phyloP scores from a whole-genome alignment of 2,797 vertebrate genomes.

The Cichlasoma orientale region DNA sequence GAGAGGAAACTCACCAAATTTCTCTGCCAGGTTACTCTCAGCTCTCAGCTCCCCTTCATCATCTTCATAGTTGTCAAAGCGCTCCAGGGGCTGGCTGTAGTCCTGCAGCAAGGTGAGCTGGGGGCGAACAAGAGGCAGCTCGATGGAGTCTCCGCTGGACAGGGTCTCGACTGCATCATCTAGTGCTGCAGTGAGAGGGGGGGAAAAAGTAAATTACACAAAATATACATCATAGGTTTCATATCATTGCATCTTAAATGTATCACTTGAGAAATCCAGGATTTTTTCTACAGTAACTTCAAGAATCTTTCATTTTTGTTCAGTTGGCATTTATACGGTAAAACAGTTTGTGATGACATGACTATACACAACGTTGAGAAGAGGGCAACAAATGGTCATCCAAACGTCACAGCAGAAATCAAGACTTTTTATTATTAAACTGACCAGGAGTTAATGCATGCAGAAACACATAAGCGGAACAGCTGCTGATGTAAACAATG shows the following conservation, averaged over 20 bases:
- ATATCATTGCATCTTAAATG: not conserved
- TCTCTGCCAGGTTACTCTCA: conserved; percentile 88
- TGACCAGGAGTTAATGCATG: not conserved
- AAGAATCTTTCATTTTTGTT: not conserved
- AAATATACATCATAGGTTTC: not conserved
- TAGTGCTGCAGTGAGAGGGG: conserved; percentile 58
- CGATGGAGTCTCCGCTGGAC: conserved; percentile 70
- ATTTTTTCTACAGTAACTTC: no score
- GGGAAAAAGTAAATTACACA: not conserved
- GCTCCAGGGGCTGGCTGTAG: conserved; percentile 81
- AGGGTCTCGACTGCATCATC: conserved; percentile 76
- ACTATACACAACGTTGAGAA: not conserved
- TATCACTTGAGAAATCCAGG: not conserved
- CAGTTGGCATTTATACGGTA: not conserved
- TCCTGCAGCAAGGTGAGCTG: conserved; percentile 85
- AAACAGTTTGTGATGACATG: not conserved
- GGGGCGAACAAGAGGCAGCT: conserved; percentile 74
- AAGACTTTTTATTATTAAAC: not conserved
- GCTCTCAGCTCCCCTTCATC: conserved; percentile 85
- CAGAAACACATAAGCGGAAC: not conserved
- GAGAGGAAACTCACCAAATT: conserved; percentile 83
- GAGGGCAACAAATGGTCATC: not conserved
- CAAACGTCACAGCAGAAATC: not conserved
- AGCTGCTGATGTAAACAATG: not conserved
- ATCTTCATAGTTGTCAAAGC: conserved; percentile 84